phyloP scores from a whole-genome alignment of 2,888 invertebrate genomes.

The Eupithecia inturbata region DNA sequence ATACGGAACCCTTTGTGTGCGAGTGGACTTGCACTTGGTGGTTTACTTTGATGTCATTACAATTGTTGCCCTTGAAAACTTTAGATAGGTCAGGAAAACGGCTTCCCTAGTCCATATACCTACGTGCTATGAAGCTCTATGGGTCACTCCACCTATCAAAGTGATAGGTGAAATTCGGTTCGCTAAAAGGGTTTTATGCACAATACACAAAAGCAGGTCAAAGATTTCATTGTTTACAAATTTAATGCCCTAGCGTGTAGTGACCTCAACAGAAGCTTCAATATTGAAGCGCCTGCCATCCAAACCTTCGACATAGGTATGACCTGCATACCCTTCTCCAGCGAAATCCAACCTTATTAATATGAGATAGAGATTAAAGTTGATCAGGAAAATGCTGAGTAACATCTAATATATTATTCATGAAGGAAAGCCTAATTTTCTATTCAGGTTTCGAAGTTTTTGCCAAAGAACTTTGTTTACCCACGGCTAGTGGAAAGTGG shows the following conservation, averaged over 20 bases:
- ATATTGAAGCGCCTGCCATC: conserved; percentile 10
- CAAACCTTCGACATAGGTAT: conserved; percentile 5
- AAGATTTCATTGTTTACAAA: conserved; percentile 6
- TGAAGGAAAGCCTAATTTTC: conserved; percentile 47
- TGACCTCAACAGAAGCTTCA: conserved; percentile 10
- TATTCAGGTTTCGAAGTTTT: conserved; percentile 53
- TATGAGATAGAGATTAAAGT: conserved; percentile 14
- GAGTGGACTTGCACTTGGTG: too few relatives aligned
- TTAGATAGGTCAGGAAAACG: neutral
- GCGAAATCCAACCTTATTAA: conserved; percentile 12
- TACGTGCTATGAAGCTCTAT: neutral
- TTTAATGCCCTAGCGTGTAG: conserved; percentile 3
- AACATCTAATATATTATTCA: conserved; percentile 50
- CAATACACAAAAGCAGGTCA: neutral
- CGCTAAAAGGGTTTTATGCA: neutral
- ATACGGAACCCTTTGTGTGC: too few relatives aligned
- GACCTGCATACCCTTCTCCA: conserved; percentile 3
- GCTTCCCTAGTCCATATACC: too few relatives aligned
- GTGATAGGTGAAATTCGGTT: neutral
- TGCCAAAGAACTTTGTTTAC: conserved; percentile 37
- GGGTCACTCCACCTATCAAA: neutral
- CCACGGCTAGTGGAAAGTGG: conserved; percentile 4
- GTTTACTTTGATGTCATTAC: too few relatives aligned
- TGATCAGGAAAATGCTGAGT: conserved; percentile 14
- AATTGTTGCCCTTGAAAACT: too few relatives aligned